These are phyloP conservation scores for Labeo catla DNA, from an alignment of 2,113 vertebrate genomes.

Conservation along the genomic window DNA sequence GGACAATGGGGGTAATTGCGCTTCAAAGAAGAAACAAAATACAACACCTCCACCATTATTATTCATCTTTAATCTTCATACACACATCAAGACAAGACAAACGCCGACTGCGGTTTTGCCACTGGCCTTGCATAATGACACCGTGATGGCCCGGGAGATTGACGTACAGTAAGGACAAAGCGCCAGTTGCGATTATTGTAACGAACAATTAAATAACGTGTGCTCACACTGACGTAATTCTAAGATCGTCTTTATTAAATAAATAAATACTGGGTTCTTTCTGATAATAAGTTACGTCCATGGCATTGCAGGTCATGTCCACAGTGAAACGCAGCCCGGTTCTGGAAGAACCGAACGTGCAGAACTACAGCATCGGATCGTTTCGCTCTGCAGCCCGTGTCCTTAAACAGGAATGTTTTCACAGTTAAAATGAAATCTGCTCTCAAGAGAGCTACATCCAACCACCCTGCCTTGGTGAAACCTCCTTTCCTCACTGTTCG, in stretches of 20 bases:
- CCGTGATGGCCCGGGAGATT: not conserved
- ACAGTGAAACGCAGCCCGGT: conserved; percentile 30
- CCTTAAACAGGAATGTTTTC: conserved; percentile 50
- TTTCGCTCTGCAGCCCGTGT: conserved; percentile 24
- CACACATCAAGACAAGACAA: conserved; percentile 31
- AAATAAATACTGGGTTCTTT: conserved; percentile 85
- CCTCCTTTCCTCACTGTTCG: conserved; percentile 24
- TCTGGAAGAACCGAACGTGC: conserved; percentile 10
- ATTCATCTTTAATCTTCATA: conserved; percentile 14
- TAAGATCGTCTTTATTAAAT: conserved; percentile 60
- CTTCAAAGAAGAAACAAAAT: conserved; percentile 8
- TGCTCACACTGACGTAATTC: conserved; percentile 29
- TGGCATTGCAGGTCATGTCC: conserved; percentile 22
- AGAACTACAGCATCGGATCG: conserved; percentile 41
- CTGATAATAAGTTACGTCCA: conserved; percentile 84
- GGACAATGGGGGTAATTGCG: not conserved
- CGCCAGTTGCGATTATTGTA: not conserved
- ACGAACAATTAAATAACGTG: conserved; percentile 17
- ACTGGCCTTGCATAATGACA: conserved; percentile 11
- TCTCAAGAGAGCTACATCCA: conserved; percentile 74
- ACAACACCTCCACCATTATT: conserved; percentile 3
- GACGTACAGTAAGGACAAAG: conserved; percentile 15
- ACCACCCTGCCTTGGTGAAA: conserved; percentile 56
- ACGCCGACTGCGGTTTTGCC: not conserved
- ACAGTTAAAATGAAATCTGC: conserved; percentile 63